A percentile compares a stretch with the other conserved stretches of the same genome.
Conservation (phyloP, 2,797 vertebrate species). For the Botia kubotai region DNA sequence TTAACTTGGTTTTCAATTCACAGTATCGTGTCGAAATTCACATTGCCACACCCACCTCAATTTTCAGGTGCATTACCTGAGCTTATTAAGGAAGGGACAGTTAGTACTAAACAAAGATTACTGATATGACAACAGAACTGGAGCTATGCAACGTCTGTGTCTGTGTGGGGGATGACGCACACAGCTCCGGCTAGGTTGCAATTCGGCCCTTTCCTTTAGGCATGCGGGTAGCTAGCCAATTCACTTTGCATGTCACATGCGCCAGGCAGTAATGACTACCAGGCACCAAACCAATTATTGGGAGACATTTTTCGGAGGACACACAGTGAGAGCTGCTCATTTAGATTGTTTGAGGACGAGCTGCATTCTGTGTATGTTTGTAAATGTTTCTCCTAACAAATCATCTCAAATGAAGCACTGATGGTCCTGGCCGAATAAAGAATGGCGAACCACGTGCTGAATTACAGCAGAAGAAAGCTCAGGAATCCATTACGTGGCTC, state of each 20-base stretch:
- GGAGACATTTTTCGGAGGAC: background rate
- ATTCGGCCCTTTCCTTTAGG: background rate
- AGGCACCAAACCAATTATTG: constrained; percentile 6
- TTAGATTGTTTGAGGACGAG: background rate
- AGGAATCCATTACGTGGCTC: constrained; percentile 18
- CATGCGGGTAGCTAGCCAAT: background rate
- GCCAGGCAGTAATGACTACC: background rate
- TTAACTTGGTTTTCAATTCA: background rate
- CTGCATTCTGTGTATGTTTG: constrained; percentile 5
- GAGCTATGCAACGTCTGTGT: background rate
- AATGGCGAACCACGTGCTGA: background rate
- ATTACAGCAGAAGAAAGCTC: constrained; percentile 11
- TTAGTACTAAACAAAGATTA: background rate
- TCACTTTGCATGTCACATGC: constrained; percentile 17
- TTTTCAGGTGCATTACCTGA: background rate
- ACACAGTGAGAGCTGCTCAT: constrained; percentile 6
- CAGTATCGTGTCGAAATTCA: background rate
- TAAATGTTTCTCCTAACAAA: background rate
- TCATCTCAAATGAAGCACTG: background rate
- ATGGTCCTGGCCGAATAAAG: background rate
- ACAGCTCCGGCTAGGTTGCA: background rate
- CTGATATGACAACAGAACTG: background rate
- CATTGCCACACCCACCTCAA: background rate
- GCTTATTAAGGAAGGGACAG: background rate
- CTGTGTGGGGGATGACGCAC: background rate